Conservation (phyloP, 2,888 invertebrate genomes). For the Calliphora vomitoria region DNA sequence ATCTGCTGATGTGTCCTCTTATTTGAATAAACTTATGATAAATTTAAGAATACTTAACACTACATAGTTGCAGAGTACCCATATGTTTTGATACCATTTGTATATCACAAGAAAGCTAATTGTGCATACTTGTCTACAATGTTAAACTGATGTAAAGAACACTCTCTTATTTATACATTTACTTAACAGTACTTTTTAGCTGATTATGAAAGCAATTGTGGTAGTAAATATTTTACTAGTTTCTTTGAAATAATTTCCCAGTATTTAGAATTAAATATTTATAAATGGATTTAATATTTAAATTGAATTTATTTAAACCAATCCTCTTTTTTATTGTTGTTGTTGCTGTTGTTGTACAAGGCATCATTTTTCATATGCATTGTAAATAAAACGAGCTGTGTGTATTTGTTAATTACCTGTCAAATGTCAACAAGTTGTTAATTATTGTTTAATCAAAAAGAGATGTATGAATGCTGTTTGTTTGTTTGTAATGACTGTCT, state of each 20-base stretch:
- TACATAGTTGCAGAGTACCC: too few species aligned
- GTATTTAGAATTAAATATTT: neutral
- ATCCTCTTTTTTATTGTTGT: conserved; percentile 4
- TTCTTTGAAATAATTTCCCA: neutral
- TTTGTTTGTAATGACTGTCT: neutral
- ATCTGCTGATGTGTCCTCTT: too few species aligned
- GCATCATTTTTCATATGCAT: conserved; percentile 49
- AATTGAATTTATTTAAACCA: conserved; percentile 27
- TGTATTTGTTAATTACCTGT: conserved; percentile 70
- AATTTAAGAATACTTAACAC: too few species aligned
- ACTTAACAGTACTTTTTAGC: too few species aligned
- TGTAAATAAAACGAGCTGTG: conserved; percentile 27
- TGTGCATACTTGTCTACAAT: too few species aligned
- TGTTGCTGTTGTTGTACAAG: conserved; percentile 1
- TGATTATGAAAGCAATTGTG: too few species aligned
- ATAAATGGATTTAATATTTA: conserved; percentile 17
- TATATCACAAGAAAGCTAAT: too few species aligned
- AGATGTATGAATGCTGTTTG: conserved; percentile 30
- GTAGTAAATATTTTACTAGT: neutral
- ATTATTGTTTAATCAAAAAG: conserved; percentile 71
- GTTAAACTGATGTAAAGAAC: too few species aligned
- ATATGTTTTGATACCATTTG: too few species aligned
- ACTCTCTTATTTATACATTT: too few species aligned
- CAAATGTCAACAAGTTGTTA: conserved; percentile 68
- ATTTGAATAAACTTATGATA: too few species aligned